A percentile compares a stretch with the other conserved stretches of the same genome.
phyloP scores from a whole-genome alignment of 2,888 invertebrate genomes.

The Clepsis dumicolana region DNA sequence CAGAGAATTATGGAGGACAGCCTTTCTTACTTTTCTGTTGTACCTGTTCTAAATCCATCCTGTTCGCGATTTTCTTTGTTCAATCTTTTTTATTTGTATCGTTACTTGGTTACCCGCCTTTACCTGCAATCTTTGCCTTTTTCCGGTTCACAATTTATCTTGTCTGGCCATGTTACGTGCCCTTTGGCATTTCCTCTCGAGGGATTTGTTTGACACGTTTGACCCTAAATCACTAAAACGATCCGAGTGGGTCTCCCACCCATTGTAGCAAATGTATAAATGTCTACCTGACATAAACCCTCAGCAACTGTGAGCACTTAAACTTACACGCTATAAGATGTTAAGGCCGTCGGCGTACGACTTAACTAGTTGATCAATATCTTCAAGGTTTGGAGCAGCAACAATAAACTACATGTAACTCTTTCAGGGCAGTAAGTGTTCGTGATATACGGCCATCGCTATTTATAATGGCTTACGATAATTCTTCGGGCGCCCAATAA shows the following conservation, averaged over 20 bases:
- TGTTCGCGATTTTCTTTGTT: constrained; percentile 39
- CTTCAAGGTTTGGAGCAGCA: constrained; percentile 52
- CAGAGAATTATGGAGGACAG: constrained; percentile 22
- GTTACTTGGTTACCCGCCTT: constrained; percentile 31
- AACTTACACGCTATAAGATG: constrained; percentile 14
- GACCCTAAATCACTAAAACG: constrained; percentile 40
- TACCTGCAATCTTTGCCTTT: constrained; percentile 40
- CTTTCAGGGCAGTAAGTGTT: constrained; percentile 50
- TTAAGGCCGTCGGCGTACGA: constrained; percentile 35
- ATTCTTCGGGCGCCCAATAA: constrained; percentile 41
- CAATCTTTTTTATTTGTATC: constrained; percentile 35
- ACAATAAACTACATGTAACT: constrained; percentile 48
- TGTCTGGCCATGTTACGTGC: constrained; percentile 39
- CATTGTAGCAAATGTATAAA: constrained; percentile 20
- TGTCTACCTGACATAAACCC: not conserved
- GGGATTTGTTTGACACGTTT: constrained; percentile 35
- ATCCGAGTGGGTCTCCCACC: constrained; percentile 17
- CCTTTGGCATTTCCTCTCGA: constrained; percentile 37
- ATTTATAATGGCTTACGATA: constrained; percentile 45
- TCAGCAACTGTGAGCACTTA: not conserved
- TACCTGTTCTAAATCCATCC: constrained; percentile 37
- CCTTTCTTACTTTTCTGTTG: constrained; percentile 24
- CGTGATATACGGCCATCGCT: constrained; percentile 49
- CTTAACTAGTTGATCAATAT: constrained; percentile 56
- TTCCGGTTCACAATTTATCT: constrained; percentile 35